Evolutionary conservation across 1,140 invertebrate genomes (phyloP), one percentile per base, ranked within the genome.

Genomic region (Drosophila pseudoobscura): DNA sequence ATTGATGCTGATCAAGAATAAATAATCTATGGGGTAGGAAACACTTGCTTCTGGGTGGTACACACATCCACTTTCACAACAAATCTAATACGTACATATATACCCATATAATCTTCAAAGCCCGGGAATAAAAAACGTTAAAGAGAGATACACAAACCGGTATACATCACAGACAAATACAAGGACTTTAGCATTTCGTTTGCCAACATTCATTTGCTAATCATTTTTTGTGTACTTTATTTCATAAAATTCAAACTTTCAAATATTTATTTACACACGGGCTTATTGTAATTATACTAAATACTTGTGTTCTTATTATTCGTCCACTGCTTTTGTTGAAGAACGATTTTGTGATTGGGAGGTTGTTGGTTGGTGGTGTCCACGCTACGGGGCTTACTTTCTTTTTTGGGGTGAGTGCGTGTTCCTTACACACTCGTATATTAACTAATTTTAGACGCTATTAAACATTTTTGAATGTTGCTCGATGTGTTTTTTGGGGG

Each of bases 241-340:
- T 84, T 66, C 64, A 64, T 78, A 87, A 87, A 82, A 82, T 87
- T 87, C 69, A 87, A 87, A 87, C 75, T 69, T 85, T 87, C 61
- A 74, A 80, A 85, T 84, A 79, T 84, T 75, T 82, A 84, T 82
- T 58, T 84, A 84, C 80, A 84, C 80, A 80, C 58, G 61, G 41
- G 64, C 80, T 83, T 84, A 20, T 20, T 20, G 20, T 20, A 83
- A 72, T 61, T 57, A 46, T 65, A 79, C 56, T 71, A 65, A 73
- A 78, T 71, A 65, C 59, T 72, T 73, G 24, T 53, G 49, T 57
- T 56, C 56, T 43, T 54, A 22, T 47, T 74, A 29, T 17, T 35
- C 22, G 55, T 31, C 55, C n/a, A 31, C 8, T 31, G 8, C 31
- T 44, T 64, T 35, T 8, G 20, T 22, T 44, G 59, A 65, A 65